Evolutionary conservation across 2,888 invertebrate genomes (phyloP).

Genomic region (Ophioninae sp.): DNA sequence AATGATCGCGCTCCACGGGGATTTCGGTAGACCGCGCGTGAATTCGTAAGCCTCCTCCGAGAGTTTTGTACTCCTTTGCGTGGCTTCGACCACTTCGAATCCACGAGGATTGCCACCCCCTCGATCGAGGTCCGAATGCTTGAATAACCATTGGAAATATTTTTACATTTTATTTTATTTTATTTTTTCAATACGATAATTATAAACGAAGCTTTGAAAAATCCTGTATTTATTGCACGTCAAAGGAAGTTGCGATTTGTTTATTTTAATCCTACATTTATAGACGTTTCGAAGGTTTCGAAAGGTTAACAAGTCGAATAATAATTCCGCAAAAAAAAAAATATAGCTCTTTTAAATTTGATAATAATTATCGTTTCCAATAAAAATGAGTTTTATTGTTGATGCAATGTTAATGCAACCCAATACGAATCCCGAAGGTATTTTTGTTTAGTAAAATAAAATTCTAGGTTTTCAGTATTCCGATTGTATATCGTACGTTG

Average conservation of each 20-base stretch:
- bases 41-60: conserved; percentile 65
- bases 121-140: conserved; percentile 19
- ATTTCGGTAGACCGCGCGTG: conserved; percentile 72
- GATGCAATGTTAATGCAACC: no score
- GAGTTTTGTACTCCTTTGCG: conserved; percentile 30
- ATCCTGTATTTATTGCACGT: background rate
- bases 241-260: no score
- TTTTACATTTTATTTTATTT: no score
- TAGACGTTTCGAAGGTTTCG: background rate
- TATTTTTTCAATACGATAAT: background rate
- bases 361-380: no score
- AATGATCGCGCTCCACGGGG: conserved; percentile 76
- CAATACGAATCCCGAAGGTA: no score
- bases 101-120: conserved; percentile 20
- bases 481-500: no score
- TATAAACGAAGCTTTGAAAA: background rate
- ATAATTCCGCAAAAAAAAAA: background rate
- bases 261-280: conserved; percentile 11
- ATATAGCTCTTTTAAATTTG: no score
- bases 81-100: conserved; percentile 31
- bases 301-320: conserved; percentile 11
- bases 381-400: no score
- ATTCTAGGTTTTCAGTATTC: no score
- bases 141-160: background rate
- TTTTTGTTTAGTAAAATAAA: no score